phyloP scores from a whole-genome alignment of 2,888 invertebrate genomes.

The Cephus runcator region DNA sequence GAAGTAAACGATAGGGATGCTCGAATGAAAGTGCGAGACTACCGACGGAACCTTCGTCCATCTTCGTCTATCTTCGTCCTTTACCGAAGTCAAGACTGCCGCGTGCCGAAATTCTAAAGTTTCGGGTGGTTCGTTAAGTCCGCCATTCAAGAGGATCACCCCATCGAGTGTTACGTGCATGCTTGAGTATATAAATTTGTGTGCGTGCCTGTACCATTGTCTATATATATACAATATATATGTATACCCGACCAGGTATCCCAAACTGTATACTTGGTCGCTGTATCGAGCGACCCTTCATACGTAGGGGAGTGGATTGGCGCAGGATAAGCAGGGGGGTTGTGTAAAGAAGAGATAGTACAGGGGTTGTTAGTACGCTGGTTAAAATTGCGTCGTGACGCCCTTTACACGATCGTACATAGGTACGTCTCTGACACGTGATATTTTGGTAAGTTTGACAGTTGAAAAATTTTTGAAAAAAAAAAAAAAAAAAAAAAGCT shows the following conservation, averaged over 20 bases:
- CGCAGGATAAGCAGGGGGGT: neutral
- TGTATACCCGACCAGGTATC: neutral
- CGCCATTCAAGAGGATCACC: slow-evolving; percentile 17
- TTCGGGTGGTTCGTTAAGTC: slow-evolving; percentile 27
- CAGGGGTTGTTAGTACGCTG: neutral
- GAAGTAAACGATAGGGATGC: neutral
- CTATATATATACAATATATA: neutral
- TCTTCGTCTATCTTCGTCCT: slow-evolving; percentile 1
- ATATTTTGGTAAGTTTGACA: neutral
- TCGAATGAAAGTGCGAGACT: neutral
- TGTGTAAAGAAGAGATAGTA: neutral
- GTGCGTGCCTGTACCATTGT: neutral
- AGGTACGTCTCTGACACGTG: neutral
- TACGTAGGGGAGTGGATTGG: neutral
- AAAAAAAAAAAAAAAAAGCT: too few relatives aligned
- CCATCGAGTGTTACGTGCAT: neutral
- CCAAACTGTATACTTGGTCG: neutral
- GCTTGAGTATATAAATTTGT: neutral
- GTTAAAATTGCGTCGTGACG: neutral
- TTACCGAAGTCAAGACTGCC: neutral
- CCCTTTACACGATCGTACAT: neutral
- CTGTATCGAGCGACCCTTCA: neutral
- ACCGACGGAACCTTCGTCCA: neutral
- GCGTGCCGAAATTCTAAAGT: slow-evolving; percentile 24
- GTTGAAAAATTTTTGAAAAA: neutral